Evolutionary conservation across 2,113 vertebrate species (phyloP), one percentile per base, ranked within the genome.

Genomic region (human (Homo sapiens)): DNA sequence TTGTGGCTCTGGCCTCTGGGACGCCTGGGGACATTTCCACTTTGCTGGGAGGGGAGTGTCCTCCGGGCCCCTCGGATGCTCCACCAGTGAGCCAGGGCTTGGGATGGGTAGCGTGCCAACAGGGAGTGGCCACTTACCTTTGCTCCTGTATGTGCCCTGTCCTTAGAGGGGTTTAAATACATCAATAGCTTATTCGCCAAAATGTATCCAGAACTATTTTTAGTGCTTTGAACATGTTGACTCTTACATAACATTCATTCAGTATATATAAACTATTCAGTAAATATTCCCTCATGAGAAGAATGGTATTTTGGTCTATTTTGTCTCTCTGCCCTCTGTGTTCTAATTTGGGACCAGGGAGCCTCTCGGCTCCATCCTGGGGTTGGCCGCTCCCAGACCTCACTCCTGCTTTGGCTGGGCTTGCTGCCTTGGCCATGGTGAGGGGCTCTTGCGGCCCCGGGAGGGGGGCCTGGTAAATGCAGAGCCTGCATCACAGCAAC

Each of bases 171-270:
- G 27, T 97, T 64, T 98, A 96, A 97, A 89, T 90, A 76, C 88
- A 85, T 6, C 85, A 64, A 81, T 78, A 85, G 96, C 97, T 98
- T 97, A 23, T 82, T 98, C 83, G 70, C 89, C 64, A 75, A 97
- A 93, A 80, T 95, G 97, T 97, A 90, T 97, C 95, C 96, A 96
- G 85, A 10, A 40, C 97, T 98, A 98, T 98, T 98, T 98, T 98
- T 98, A 98, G 97, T 75, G 12, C 1, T 93, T 97, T 96, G 97
- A 98, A 97, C 98, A 98, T 98, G 97, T 97, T 98, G 98, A 94
- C 85, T 98, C 95, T 98, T 98, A 98, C 50, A 94, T 98, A 98
- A 98, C 96, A 91, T 94, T 98, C 92, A 95, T 97, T 98, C 93
- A 95, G 98, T 97, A 97, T 98, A 96, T 97, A 97, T 97, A 97